Evolutionary conservation across 2,113 vertebrate genomes (phyloP).

Genomic region (Tringa solitaria): DNA sequence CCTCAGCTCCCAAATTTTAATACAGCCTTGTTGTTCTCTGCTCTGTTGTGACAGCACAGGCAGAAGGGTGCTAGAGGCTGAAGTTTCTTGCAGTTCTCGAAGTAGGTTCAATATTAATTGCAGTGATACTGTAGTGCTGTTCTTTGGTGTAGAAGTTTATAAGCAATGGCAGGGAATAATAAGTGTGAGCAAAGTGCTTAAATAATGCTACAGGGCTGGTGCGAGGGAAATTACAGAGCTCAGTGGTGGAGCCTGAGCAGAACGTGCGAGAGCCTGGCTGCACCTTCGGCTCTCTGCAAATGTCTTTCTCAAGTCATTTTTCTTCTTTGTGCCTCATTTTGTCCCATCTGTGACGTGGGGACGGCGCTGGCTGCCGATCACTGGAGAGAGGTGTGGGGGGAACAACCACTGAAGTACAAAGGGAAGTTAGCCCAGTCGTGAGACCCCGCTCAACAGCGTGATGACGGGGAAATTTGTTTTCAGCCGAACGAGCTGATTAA

Average conservation of each 20-base stretch:
- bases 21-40: too few species aligned
- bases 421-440: not conserved
- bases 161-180: not conserved
- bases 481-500: not conserved
- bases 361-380: not conserved
- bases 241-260: not conserved
- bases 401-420: rapidly evolving
- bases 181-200: not conserved
- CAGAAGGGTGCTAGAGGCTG: not conserved
- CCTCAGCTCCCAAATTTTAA: not conserved
- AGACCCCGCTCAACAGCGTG: rapidly evolving
- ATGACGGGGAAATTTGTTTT: not conserved
- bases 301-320: not conserved
- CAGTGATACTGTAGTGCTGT: not conserved
- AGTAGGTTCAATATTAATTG: not conserved
- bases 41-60: not conserved
- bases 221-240: not conserved
- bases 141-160: not conserved
- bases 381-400: not conserved
- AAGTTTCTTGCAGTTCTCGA: too few species aligned
- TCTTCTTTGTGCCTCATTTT: not conserved
- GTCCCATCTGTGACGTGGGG: not conserved
- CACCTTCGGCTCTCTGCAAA: not conserved
- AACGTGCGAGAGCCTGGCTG: not conserved
- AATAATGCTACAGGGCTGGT: not conserved